Conservation (phyloP, 2,888 invertebrate genomes). For the Chrysomela aeneicollis region DNA sequence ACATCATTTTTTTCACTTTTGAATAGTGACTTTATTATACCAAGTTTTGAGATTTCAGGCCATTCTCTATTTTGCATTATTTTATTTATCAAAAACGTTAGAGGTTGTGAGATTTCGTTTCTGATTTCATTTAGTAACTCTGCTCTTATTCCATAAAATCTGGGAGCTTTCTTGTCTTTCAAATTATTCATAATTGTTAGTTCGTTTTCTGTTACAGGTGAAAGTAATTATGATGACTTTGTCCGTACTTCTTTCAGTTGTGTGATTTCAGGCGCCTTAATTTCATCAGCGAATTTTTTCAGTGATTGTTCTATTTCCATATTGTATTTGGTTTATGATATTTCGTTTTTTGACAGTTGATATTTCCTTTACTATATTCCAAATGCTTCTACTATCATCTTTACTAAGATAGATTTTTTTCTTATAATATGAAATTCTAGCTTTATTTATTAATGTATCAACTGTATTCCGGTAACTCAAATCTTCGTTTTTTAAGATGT, state of each 20-base stretch:
- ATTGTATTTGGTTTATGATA: slow-evolving; percentile 1
- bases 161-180: slow-evolving; percentile 2
- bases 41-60: neutral
- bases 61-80: neutral
- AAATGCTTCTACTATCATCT: slow-evolving; percentile 2
- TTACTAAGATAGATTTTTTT: slow-evolving; percentile 2
- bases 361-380: slow-evolving; percentile 10
- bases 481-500: slow-evolving; percentile 7
- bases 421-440: neutral
- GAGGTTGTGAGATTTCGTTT: neutral
- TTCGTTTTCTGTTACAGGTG: slow-evolving; percentile 11
- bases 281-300: slow-evolving; percentile 7
- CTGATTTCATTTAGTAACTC: neutral
- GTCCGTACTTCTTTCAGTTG: neutral
- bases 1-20: slow-evolving; percentile 13
- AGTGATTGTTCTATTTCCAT: neutral
- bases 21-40: slow-evolving; percentile 2
- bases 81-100: neutral
- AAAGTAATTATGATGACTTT: slow-evolving; percentile 6
- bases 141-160: neutral
- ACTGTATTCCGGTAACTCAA: slow-evolving; percentile 1
- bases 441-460: neutral
- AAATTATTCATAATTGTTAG: neutral
- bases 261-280: slow-evolving; percentile 6
- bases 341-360: slow-evolving; percentile 4